Percentiles rank a stretch among this genome's conserved stretches.
Evolutionary conservation across 2,888 invertebrate genomes (phyloP).

Genomic region (Fragum fragum): DNA sequence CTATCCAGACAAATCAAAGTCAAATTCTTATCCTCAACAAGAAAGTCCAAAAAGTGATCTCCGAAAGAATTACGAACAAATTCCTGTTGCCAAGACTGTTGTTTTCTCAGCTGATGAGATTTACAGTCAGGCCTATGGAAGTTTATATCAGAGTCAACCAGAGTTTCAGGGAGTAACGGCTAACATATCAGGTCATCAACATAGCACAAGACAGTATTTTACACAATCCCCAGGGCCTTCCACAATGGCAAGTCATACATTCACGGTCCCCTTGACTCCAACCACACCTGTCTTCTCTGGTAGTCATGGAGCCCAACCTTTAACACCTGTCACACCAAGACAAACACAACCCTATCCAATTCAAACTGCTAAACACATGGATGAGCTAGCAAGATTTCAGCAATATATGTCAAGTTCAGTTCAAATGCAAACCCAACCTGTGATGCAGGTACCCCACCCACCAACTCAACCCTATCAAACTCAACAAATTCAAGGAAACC

Average conservation of each 20-base stretch:
- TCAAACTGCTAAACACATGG: background rate
- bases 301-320: background rate
- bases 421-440: background rate
- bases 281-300: constrained; percentile 32
- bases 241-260: background rate
- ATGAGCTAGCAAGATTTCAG: background rate
- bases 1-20: constrained; percentile 57
- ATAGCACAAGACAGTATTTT: background rate
- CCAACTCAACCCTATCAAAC: constrained; percentile 28
- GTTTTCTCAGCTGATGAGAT: constrained; percentile 82
- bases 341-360: background rate
- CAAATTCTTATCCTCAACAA: constrained; percentile 19
- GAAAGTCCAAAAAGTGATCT: constrained; percentile 15
- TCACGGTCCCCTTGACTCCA: constrained; percentile 29
- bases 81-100: constrained; percentile 74
- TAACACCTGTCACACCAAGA: constrained; percentile 18
- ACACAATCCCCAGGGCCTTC: background rate
- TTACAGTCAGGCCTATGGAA: constrained; percentile 75
- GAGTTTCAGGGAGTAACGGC: background rate
- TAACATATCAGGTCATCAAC: background rate
- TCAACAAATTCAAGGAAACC: background rate
- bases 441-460: constrained; percentile 37
- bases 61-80: constrained; percentile 75
- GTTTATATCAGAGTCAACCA: background rate
- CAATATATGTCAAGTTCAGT: background rate